A percentile compares a stretch with the other conserved stretches of the same genome.
Conservation (phyloP, 2,888 invertebrate species). For the Choristoneura rosaceana region DNA sequence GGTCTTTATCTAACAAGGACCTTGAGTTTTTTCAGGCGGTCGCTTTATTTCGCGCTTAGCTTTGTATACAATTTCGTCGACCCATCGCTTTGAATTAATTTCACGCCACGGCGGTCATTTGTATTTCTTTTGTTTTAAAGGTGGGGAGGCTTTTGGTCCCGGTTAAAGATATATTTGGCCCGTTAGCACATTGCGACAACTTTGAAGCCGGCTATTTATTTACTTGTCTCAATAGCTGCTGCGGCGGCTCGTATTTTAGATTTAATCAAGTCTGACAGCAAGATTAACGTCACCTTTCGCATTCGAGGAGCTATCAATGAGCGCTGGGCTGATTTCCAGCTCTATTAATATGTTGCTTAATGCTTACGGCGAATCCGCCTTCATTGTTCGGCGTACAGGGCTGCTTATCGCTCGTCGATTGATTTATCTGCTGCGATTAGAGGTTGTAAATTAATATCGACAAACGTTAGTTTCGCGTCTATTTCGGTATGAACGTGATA, state of each 20-base stretch:
- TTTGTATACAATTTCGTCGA: conserved; percentile 76
- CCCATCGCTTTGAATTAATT: conserved; percentile 80
- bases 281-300: conserved; percentile 76
- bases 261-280: conserved; percentile 78
- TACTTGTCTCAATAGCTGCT: conserved; percentile 75
- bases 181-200: conserved; percentile 79
- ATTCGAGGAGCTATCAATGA: conserved; percentile 67
- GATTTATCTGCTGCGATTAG: conserved; percentile 19
- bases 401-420: conserved; percentile 14
- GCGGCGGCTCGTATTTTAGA: conserved; percentile 75
- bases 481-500: conserved; percentile 4
- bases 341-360: conserved; percentile 59
- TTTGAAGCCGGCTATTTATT: conserved; percentile 77
- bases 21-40: conserved; percentile 72
- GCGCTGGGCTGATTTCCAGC: conserved; percentile 57
- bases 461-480: conserved; percentile 14
- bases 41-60: conserved; percentile 77
- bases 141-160: conserved; percentile 67
- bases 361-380: conserved; percentile 46
- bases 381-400: conserved; percentile 16
- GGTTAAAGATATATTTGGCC: conserved; percentile 75
- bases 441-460: conserved; percentile 19
- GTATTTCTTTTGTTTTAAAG: conserved; percentile 78
- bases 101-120: conserved; percentile 74
- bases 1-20: conserved; percentile 69